Conservation (phyloP, 92 coral and sea anemone genomes). For the Parazoanthus atlanticus region DNA sequence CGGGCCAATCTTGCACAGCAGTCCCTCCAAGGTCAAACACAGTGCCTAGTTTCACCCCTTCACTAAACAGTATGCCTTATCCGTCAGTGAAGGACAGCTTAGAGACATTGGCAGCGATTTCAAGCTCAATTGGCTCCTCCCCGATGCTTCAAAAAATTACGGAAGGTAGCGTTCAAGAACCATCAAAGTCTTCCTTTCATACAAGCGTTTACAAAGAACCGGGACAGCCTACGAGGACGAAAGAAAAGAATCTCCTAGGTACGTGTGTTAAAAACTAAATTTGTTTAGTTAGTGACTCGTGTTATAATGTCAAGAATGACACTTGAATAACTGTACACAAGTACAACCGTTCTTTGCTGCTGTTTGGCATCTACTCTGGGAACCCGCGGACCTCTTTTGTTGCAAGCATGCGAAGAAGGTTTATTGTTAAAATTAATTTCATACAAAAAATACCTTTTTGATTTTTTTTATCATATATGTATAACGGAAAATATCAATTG, state of each 20-base stretch:
- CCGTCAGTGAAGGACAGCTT: conserved; percentile 43
- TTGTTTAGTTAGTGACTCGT: neutral
- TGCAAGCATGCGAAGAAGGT: neutral
- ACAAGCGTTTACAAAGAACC: conserved; percentile 5
- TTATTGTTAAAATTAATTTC: neutral
- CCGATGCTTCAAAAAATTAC: conserved; percentile 40
- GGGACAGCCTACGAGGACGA: conserved; percentile 3
- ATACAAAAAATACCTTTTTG: neutral
- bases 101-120: conserved; percentile 42
- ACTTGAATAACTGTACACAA: neutral
- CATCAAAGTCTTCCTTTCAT: conserved; percentile 19
- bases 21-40: conserved; percentile 43
- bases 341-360: conserved; percentile 1
- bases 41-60: conserved; percentile 36
- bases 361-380: neutral
- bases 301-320: neutral
- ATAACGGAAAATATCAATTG: neutral
- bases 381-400: conserved; percentile 4
- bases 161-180: conserved; percentile 16
- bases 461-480: too few species aligned
- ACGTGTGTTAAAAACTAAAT: neutral
- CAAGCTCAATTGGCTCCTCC: conserved; percentile 38
- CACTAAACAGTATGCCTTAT: conserved; percentile 36
- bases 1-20: conserved; percentile 42
- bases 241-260: conserved; percentile 27